These are phyloP conservation scores for Gymnoscopelus microlampas DNA, from an alignment of 2,797 vertebrate genomes.

Conservation along the genomic window DNA sequence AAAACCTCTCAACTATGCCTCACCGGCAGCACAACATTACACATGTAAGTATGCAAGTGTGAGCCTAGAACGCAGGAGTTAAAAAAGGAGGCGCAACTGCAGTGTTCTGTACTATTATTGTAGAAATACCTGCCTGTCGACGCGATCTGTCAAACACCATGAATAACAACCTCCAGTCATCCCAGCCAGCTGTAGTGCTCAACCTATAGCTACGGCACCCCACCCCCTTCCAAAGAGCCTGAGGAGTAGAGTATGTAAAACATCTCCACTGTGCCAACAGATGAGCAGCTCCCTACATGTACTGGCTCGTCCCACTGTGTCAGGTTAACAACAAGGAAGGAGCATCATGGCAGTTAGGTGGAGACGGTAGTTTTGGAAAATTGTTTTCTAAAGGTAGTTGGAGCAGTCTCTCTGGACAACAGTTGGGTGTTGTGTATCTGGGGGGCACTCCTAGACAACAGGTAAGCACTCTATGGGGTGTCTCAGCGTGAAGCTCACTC, in stretches of 20 bases:
- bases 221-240: constrained; percentile 1
- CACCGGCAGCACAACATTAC: not conserved
- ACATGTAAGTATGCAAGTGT: constrained; percentile 25
- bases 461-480: constrained; percentile 23
- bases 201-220: not conserved
- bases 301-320: constrained; percentile 61
- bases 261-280: constrained; percentile 43
- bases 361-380: constrained; percentile 39
- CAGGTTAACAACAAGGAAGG: constrained; percentile 55
- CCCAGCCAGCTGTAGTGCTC: constrained; percentile 41
- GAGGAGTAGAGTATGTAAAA: constrained; percentile 40
- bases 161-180: constrained; percentile 58
- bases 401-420: constrained; percentile 49
- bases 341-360: constrained; percentile 40
- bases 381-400: constrained; percentile 16
- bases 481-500: constrained; percentile 44
- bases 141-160: constrained; percentile 45
- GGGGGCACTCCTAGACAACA: constrained; percentile 45
- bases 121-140: constrained; percentile 60
- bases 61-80: constrained; percentile 30
- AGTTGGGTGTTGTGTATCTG: constrained; percentile 54
- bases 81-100: constrained; percentile 34
- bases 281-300: constrained; percentile 50
- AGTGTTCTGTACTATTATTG: constrained; percentile 46
- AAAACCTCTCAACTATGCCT: constrained; percentile 28